These are phyloP conservation scores for Theristicus caerulescens DNA, from an alignment of 2,113 vertebrate genomes.

Conservation along the genomic window DNA sequence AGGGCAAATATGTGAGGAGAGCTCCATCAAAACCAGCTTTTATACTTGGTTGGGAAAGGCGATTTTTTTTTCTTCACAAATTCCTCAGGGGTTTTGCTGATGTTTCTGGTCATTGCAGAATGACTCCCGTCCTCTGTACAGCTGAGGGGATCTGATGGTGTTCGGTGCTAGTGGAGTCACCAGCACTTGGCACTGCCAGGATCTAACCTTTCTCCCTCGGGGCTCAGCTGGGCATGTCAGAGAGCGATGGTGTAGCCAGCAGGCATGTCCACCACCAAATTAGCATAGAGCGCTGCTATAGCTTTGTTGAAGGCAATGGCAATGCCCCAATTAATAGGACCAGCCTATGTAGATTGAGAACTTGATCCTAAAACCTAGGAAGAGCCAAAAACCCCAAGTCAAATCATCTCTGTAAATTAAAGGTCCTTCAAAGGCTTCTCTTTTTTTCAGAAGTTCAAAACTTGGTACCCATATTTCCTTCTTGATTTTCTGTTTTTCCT, in stretches of 20 bases:
- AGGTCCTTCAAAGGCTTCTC: neutral
- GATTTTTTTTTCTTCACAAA: neutral
- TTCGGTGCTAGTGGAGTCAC: neutral
- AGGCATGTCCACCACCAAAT: neutral
- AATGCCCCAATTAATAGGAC: neutral
- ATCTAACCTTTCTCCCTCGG: neutral
- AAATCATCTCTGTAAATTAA: neutral
- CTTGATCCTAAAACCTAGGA: neutral
- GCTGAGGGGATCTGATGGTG: neutral
- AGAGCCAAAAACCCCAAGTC: neutral
- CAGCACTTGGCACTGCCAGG: neutral
- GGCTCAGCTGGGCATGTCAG: neutral
- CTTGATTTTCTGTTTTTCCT: neutral
- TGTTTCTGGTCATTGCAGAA: neutral
- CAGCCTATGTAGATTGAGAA: neutral
- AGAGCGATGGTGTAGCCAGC: neutral
- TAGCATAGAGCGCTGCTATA: neutral
- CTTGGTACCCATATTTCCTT: neutral
- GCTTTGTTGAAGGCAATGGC: neutral
- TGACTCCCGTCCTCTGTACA: neutral
- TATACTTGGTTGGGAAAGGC: neutral
- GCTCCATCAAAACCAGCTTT: neutral
- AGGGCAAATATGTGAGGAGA: neutral
- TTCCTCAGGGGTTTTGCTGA: neutral
- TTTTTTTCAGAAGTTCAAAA: constrained; percentile 20